A percentile compares a stretch with the other conserved stretches of the same genome.
These are phyloP conservation scores for Ahaetulla prasina DNA, from an alignment of 2,113 vertebrate genomes.

Conservation along the genomic window DNA sequence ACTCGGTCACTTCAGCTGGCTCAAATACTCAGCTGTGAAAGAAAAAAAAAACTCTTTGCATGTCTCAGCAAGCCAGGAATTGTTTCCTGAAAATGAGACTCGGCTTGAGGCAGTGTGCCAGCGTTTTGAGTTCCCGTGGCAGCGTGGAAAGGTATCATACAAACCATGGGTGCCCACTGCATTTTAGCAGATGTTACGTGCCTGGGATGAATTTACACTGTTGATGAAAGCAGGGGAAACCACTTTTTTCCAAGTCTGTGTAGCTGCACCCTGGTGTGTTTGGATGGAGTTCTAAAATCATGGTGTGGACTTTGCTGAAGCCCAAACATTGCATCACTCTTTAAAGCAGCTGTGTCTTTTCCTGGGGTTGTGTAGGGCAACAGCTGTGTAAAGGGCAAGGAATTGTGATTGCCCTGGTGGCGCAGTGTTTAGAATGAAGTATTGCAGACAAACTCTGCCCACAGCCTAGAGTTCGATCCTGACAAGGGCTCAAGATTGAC, in stretches of 20 bases:
- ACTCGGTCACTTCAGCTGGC: neutral
- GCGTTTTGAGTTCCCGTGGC: neutral
- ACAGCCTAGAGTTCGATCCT: neutral
- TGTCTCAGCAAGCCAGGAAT: neutral
- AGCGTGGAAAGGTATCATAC: neutral
- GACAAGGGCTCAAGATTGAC: neutral
- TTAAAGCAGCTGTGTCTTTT: neutral
- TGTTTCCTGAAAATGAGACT: conserved; percentile 18
- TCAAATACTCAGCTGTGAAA: conserved; percentile 12
- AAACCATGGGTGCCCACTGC: neutral
- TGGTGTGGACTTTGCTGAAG: neutral
- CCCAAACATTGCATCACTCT: neutral
- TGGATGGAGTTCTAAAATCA: neutral
- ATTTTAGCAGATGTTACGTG: neutral
- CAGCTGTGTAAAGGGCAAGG: neutral
- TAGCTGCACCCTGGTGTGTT: neutral
- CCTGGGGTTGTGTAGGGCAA: neutral
- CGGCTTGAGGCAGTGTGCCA: neutral
- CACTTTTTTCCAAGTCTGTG: neutral
- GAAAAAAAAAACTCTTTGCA: neutral
- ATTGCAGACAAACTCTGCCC: neutral
- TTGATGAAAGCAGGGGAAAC: neutral
- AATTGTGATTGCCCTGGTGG: neutral
- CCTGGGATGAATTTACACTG: neutral
- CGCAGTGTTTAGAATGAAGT: neutral